Conservation (phyloP, 2,888 invertebrate genomes). For the Apotomis betuletana region DNA sequence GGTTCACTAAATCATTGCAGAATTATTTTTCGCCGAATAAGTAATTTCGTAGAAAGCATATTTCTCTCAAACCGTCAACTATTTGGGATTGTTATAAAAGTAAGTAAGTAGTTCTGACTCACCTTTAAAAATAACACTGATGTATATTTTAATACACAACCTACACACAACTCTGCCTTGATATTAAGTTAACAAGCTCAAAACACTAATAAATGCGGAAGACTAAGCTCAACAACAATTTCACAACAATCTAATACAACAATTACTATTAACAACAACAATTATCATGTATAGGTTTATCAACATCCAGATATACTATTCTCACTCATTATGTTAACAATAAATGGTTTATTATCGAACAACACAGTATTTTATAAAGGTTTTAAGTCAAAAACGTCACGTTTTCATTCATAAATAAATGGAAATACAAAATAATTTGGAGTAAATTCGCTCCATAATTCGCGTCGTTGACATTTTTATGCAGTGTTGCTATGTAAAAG, state of each 20-base stretch:
- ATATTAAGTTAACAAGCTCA: constrained; percentile 47
- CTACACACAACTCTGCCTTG: constrained; percentile 68
- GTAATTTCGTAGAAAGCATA: too few species aligned
- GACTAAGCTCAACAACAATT: constrained; percentile 55
- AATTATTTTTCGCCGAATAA: too few species aligned
- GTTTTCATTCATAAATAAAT: constrained; percentile 76
- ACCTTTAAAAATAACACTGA: constrained; percentile 69
- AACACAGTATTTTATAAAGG: constrained; percentile 39
- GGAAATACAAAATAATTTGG: constrained; percentile 59
- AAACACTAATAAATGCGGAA: constrained; percentile 53
- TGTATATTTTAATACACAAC: constrained; percentile 61
- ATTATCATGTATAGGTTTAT: constrained; percentile 43
- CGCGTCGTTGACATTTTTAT: constrained; percentile 68
- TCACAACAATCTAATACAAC: constrained; percentile 47
- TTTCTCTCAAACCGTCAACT: too few species aligned
- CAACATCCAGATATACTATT: constrained; percentile 43
- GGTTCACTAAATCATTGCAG: too few species aligned
- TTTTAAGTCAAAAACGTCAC: constrained; percentile 53
- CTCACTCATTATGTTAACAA: constrained; percentile 15
- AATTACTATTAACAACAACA: constrained; percentile 43
- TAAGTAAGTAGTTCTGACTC: constrained; percentile 44
- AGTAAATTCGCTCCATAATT: constrained; percentile 74
- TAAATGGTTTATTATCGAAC: constrained; percentile 8
- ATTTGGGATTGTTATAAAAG: too few species aligned
- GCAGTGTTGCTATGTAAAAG: constrained; percentile 53